A percentile compares a stretch with the other conserved stretches of the same genome.
These are phyloP conservation scores for Euborellia annulipes DNA, from an alignment of 1,140 invertebrate species.

Conservation along the genomic window DNA sequence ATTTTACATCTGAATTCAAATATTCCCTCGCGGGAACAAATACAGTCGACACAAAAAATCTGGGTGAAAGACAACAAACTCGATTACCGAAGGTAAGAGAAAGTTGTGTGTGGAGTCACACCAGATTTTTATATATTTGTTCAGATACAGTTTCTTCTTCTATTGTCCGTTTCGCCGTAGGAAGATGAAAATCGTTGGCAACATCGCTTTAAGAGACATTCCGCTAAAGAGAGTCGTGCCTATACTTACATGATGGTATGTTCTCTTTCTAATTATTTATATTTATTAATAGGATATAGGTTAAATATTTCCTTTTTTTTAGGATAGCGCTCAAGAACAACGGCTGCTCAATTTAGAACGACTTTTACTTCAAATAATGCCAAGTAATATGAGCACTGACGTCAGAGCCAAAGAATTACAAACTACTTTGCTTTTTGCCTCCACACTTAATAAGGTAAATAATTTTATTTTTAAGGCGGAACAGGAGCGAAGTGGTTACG, in stretches of 20 bases:
- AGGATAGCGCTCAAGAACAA: conserved; percentile 27
- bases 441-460: conserved; percentile 28
- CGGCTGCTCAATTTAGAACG: conserved; percentile 25
- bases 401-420: conserved; percentile 26
- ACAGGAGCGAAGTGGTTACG: no score
- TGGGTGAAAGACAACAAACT: no score
- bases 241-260: conserved; percentile 26
- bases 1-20: no score
- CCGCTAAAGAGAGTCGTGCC: conserved; percentile 24
- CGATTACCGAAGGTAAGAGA: no score
- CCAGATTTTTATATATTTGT: no score
- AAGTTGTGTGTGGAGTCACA: no score
- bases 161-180: no score
- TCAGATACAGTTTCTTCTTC: no score
- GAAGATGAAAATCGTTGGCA: background rate
- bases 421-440: conserved; percentile 29
- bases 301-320: conserved; percentile 8
- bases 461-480: no score
- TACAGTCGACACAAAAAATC: no score
- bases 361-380: conserved; percentile 27
- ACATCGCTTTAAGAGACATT: background rate
- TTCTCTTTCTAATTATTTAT: background rate
- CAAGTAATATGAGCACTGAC: conserved; percentile 25
- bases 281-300: background rate
- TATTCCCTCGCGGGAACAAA: no score